Percentiles rank a stretch among this genome's conserved stretches.
These are phyloP conservation scores for Drosophila bifasciata DNA, from an alignment of 1,140 invertebrate genomes.

Conservation along the genomic window DNA sequence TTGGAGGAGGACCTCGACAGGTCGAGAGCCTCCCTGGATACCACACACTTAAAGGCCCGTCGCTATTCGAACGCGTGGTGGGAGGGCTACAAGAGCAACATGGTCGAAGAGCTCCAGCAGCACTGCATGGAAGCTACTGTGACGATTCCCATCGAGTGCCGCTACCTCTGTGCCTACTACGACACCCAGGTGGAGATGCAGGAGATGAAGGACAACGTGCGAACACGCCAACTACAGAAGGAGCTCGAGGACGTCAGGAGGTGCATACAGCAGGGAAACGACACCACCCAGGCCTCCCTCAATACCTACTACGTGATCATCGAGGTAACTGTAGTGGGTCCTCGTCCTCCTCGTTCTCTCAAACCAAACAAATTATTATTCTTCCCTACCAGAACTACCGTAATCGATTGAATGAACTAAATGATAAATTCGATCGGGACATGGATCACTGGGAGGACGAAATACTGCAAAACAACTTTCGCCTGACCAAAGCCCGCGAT, in stretches of 20 bases:
- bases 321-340: constrained; percentile 7
- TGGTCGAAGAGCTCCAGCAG: background rate
- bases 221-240: background rate
- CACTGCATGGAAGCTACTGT: background rate
- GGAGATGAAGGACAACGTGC: background rate
- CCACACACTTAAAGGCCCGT: background rate
- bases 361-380: no score
- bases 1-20: background rate
- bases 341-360: background rate
- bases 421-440: background rate
- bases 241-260: constrained; percentile 1
- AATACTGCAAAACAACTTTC: background rate
- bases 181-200: constrained; percentile 18
- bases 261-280: background rate
- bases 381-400: constrained; percentile 8
- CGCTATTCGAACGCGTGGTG: background rate
- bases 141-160: constrained; percentile 30
- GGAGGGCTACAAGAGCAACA: background rate
- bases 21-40: background rate
- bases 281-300: background rate
- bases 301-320: background rate
- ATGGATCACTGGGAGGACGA: constrained; percentile 17
- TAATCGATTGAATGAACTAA: background rate
- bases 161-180: constrained; percentile 28
- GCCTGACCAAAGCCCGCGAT: background rate